A percentile compares a stretch with the other conserved stretches of the same genome.
phyloP scores from a whole-genome alignment of 2,113 vertebrate genomes.

The Gymnarchus niloticus region DNA sequence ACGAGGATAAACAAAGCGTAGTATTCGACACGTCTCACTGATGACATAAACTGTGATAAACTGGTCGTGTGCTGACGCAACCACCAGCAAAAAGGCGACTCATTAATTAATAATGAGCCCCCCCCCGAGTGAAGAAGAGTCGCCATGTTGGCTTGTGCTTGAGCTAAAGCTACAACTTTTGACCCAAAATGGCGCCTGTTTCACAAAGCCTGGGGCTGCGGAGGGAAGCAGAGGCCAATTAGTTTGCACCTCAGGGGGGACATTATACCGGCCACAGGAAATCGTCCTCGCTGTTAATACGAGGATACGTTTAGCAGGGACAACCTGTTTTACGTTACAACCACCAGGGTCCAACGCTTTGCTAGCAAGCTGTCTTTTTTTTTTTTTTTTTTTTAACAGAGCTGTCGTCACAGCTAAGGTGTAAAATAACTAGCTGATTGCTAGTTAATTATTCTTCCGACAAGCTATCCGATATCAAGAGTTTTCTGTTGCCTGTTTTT shows the following conservation, averaged over 20 bases:
- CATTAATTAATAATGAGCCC: background rate
- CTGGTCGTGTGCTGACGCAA: background rate
- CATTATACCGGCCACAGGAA: background rate
- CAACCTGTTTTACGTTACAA: background rate
- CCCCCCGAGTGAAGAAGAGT: background rate
- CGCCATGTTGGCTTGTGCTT: slow-evolving; percentile 23
- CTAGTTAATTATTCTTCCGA: background rate
- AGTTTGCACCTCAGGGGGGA: background rate
- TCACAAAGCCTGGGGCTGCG: slow-evolving; percentile 9
- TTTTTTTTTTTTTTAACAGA: background rate
- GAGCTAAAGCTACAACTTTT: background rate
- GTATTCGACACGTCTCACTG: too few species aligned
- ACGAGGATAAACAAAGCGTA: too few species aligned
- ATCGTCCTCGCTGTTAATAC: background rate
- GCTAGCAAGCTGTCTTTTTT: background rate
- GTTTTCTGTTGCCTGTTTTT: background rate
- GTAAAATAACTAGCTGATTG: background rate
- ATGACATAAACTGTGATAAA: too few species aligned
- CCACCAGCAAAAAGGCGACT: background rate
- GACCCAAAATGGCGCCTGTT: slow-evolving; percentile 29
- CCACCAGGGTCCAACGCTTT: background rate
- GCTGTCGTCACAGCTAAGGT: slow-evolving; percentile 1
- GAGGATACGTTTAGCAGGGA: background rate
- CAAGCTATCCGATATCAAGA: background rate
- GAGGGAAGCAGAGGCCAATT: slow-evolving; percentile 11